These are phyloP conservation scores for Cossypha caffra DNA, from an alignment of 2,797 vertebrate species.

Conservation along the genomic window DNA sequence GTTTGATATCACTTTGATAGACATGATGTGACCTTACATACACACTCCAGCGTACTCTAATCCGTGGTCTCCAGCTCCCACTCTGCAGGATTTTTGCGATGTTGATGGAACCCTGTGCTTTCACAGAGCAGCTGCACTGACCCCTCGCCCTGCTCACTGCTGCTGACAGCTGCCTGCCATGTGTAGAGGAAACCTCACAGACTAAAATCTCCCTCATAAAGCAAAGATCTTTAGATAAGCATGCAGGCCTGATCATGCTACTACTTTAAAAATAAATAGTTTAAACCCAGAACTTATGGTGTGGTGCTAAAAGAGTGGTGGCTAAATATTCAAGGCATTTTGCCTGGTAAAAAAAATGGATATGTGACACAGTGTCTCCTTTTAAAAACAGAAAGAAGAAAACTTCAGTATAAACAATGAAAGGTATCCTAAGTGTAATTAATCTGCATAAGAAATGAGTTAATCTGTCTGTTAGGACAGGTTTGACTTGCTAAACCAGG, in stretches of 20 bases:
- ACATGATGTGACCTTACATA: slow-evolving; percentile 78
- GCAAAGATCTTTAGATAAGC: slow-evolving; percentile 76
- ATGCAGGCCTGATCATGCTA: slow-evolving; percentile 66
- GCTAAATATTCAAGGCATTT: slow-evolving; percentile 2
- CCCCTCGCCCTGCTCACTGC: slow-evolving; percentile 75
- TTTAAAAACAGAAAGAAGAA: slow-evolving; percentile 46
- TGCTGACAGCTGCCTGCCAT: slow-evolving; percentile 85
- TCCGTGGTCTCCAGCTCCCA: slow-evolving; percentile 77
- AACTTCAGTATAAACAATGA: slow-evolving; percentile 8
- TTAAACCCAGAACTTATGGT: slow-evolving; percentile 44
- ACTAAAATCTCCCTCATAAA: slow-evolving; percentile 73
- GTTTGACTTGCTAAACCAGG: slow-evolving; percentile 24
- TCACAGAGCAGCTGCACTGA: slow-evolving; percentile 78
- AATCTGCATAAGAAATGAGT: slow-evolving; percentile 18
- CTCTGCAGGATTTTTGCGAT: slow-evolving; percentile 81
- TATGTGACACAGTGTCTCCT: background rate
- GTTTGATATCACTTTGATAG: slow-evolving; percentile 78
- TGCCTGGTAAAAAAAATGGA: slow-evolving; percentile 32
- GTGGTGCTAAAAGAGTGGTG: slow-evolving; percentile 9
- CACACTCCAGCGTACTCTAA: slow-evolving; percentile 76
- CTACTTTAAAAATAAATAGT: slow-evolving; percentile 71
- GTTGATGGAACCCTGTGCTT: slow-evolving; percentile 82
- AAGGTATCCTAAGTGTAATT: background rate
- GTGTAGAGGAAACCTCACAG: slow-evolving; percentile 81
- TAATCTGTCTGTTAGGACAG: slow-evolving; percentile 26